Evolutionary conservation across 1,140 invertebrate genomes (phyloP).

Genomic region (Drosophila bifasciata): DNA sequence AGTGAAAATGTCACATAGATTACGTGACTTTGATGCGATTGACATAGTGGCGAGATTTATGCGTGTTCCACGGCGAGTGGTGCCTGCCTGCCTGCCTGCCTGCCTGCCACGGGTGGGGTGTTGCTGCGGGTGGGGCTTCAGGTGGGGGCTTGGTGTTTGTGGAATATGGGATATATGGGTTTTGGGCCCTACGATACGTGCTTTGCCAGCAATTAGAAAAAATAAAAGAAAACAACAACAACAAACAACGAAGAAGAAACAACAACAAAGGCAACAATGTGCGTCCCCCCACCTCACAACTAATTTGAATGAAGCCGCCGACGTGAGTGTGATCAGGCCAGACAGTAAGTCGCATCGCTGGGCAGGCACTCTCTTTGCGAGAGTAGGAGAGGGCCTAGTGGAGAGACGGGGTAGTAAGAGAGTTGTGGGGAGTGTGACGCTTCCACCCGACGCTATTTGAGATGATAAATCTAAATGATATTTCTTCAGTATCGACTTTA

Average conservation of each 20-base stretch:
- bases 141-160: slow-evolving; percentile 23
- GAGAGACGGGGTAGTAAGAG: too few relatives aligned
- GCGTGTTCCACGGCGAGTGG: slow-evolving; percentile 51
- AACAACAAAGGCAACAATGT: slow-evolving; percentile 31
- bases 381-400: too few relatives aligned
- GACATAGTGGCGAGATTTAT: slow-evolving; percentile 82
- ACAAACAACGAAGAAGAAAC: slow-evolving; percentile 5
- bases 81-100: too few relatives aligned
- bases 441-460: too few relatives aligned
- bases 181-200: slow-evolving; percentile 44
- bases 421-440: too few relatives aligned
- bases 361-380: too few relatives aligned
- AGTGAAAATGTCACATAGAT: slow-evolving; percentile 82
- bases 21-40: slow-evolving; percentile 82
- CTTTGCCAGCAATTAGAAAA: slow-evolving; percentile 67
- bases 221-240: slow-evolving; percentile 14
- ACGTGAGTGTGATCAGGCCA: slow-evolving; percentile 55
- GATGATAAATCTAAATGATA: too few relatives aligned
- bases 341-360: slow-evolving; percentile 40
- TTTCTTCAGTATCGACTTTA: too few relatives aligned
- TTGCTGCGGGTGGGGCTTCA: slow-evolving; percentile 27
- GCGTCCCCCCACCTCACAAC: slow-evolving; percentile 44
- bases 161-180: slow-evolving; percentile 1
- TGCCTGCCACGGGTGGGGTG: too few relatives aligned
- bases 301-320: slow-evolving; percentile 68